Evolutionary conservation across 1,140 invertebrate species (phyloP), one percentile per base, ranked within the genome.

Genomic region (Drosophila pseudoobscura): DNA sequence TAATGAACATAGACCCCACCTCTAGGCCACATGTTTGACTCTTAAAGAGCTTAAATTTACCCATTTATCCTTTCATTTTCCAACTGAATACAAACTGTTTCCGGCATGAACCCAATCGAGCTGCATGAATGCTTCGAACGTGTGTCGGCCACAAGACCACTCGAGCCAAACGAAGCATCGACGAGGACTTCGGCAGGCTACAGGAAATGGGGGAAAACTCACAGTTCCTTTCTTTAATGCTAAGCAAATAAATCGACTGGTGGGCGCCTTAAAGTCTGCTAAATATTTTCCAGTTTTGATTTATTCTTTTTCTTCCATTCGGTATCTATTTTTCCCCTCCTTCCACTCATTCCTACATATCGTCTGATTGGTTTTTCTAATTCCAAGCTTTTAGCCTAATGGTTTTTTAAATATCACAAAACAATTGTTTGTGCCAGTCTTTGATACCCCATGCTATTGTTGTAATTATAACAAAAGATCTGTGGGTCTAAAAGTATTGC

Each of bases 341-440:
- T 39, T n/a, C 50, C 29, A 44, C 49, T 41, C 58, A 0, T 11
- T 55, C 52, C 17, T n/a, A 44, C 24, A 8, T 11, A 31, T 24
- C 54, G n/a, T 26, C 24, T 17, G 29, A 61, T 54, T 54, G 50
- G 29, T 41, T 70, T 49, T 47, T 45, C 7, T 50, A 57, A 55
- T 31, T 50, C n/a, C 47, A 75, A 56, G 75, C 80, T 83, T 75
- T 83, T 72, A 84, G 54, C 65, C 49, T 84, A 84, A 84, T 84
- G 76, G 66, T 55, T 54, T 63, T 49, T 63, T 49, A 39, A 53
- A 43, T 57, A 66, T 52, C 17, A 49, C 41, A 45, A 56, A 62
- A 55, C 49, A 49, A 46, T 49, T 43, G 13, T 39, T 50, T 35
- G 52, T 52, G 7, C 17, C 43, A 31, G 15, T 31, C n/a, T 41